Base-by-base conservation (phyloP, 2,113 vertebrate genomes). In the Falco punctatus region DNA sequence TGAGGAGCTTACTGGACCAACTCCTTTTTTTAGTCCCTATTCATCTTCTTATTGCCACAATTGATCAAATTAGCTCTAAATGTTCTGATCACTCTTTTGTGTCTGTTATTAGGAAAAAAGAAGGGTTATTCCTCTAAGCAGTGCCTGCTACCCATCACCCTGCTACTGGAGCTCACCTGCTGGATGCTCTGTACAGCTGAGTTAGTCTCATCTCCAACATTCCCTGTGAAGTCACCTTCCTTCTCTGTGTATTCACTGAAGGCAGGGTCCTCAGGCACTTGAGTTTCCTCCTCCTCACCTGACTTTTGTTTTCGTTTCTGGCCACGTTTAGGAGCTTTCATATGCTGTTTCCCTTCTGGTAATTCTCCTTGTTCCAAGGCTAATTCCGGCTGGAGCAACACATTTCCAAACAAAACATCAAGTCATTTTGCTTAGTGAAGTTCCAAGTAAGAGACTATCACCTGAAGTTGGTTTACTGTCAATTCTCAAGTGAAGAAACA, bases 121-220 rank as follows among this genome's bases (percentile, higher is more conserved):
- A 87, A 85, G 14, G 9, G 19, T 70, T 65, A 58, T 27, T 15
- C 17, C 70, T 79, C 38, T 49, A 91, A 73, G 48, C 18, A 88
- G 51, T 44, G 51, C 32, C 44, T 61, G 18, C 70, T 59, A 66
- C 52, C 26, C 49, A 32, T 38, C 54, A 75, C 51, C 35, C 71
- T 80, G 33, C 67, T 80, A 30, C 74, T 78, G 78, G 52, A 12
- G 52, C 92, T 67, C 74, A 99, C 99, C 99, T 99, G 99, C 42
- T 99, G 99, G 94, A 99, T 99, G 86, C 99, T 99, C 98, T 99
- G 99, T 82, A 99, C 99, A 2, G 99, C 99, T 4, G 99, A 99
- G 85, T 98, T 99, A 4, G 99, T 99, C 95, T 99, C 99, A 12
- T 99, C 99, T 2, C 99, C 99, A 17, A 98, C 98, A 11, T 97